Evolutionary conservation across 1,140 invertebrate species (phyloP), one percentile per base, ranked within the genome.

Genomic region (Tribolium madens): DNA sequence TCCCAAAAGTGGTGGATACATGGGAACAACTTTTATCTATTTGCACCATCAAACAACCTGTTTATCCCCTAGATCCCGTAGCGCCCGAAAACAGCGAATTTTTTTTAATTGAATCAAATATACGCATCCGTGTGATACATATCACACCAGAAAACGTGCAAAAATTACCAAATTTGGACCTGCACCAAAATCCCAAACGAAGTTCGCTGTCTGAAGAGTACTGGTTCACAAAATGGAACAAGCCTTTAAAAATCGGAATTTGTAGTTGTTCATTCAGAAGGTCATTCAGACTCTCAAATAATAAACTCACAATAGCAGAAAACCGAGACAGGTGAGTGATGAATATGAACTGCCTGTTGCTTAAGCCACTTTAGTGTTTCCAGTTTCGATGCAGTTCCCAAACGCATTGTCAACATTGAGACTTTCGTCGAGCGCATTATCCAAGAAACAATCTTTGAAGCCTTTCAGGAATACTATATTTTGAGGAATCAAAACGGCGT

Each of bases 191-290:
- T 47, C 79, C 73, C 14, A 84, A 80, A 57, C 57, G 83, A 26
- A 81, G 78, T 78, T 84, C 83, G 0, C 60, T 85, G 21, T 81
- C 83, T 10, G 85, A 84, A 76, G 85, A 86, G 70, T 86, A 86
- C 72, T 86, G 85, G 85, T 86, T 86, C 75, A 84, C 81, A n/a
- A 80, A 82, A 76, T 84, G 83, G 81, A 84, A 81, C 71, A 82
- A 81, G 78, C 84, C 84, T 0, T 57, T 84, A 13, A 82, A 79
- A 76, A 76, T 77, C 42, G 79, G 78, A n/a, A 78, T 57, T 46
- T 85, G 84, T 78, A 85, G 80, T 71, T 86, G 85, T 78, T 85
- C 85, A 1, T 86, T 86, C 64, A 79, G 85, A 60, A 81, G 82
- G 78, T 86, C 85, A 5, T 74, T 84, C 42, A 77, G 84, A 53